These are phyloP conservation scores for Rotaria socialis DNA, from an alignment of 2,888 invertebrate species.

Conservation along the genomic window DNA sequence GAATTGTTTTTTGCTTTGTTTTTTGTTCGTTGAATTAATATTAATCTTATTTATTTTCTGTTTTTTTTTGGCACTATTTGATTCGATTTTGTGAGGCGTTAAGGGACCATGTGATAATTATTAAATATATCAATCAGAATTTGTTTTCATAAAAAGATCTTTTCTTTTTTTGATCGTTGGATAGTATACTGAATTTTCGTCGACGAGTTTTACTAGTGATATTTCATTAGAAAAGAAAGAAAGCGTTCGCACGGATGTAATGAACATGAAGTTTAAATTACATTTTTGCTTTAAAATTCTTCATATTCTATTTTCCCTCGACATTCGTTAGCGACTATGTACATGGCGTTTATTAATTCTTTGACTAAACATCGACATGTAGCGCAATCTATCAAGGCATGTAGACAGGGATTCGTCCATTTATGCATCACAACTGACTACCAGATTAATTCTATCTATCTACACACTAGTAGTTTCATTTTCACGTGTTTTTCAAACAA, in stretches of 20 bases:
- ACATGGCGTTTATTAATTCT: not conserved
- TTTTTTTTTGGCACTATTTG: not conserved
- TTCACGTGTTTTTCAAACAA: not conserved
- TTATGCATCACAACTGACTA: not conserved
- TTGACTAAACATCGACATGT: not conserved
- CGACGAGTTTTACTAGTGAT: too few species aligned
- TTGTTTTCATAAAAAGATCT: not conserved
- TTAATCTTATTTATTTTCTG: not conserved
- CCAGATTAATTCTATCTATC: not conserved
- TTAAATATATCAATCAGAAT: not conserved
- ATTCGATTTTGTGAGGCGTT: not conserved
- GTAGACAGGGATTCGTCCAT: not conserved
- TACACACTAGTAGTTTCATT: not conserved
- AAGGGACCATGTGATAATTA: not conserved
- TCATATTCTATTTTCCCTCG: not conserved
- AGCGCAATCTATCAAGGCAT: not conserved
- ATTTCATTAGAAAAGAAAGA: too few species aligned
- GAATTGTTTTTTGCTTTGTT: not conserved
- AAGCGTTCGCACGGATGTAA: too few species aligned
- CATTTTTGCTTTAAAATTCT: too few species aligned
- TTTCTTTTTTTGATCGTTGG: too few species aligned
- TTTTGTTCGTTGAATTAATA: conserved; percentile 15
- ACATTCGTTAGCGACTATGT: not conserved
- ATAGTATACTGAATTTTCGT: too few species aligned
- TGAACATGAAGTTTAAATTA: too few species aligned